Evolutionary conservation across 2,888 invertebrate species (phyloP).

Genomic region (Philereme vetulata): DNA sequence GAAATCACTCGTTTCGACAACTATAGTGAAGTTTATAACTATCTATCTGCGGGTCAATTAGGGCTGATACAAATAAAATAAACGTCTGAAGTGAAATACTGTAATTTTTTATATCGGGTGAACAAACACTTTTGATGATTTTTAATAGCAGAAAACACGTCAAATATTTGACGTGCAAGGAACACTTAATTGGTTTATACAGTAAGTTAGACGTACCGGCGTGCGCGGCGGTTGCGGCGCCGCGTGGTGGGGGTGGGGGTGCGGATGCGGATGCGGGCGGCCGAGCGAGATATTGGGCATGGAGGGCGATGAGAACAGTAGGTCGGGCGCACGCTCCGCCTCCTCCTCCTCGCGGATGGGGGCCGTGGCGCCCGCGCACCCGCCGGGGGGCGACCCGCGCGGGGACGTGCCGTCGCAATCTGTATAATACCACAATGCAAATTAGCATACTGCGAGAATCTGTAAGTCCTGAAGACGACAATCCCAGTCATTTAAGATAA

Average conservation of each 20-base stretch:
- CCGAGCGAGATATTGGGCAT: slow-evolving; percentile 98
- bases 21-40: too few relatives aligned
- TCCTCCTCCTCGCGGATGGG: slow-evolving; percentile 94
- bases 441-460: background rate
- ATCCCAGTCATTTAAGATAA: too few relatives aligned
- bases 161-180: too few relatives aligned
- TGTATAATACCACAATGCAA: slow-evolving; percentile 28
- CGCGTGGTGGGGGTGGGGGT: slow-evolving; percentile 66
- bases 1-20: too few relatives aligned
- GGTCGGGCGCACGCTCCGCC: slow-evolving; percentile 87
- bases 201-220: slow-evolving; percentile 52
- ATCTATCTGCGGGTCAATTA: too few relatives aligned
- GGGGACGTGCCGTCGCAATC: slow-evolving; percentile 78
- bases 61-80: too few relatives aligned
- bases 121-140: too few relatives aligned
- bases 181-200: too few relatives aligned
- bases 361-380: slow-evolving; percentile 84
- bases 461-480: too few relatives aligned
- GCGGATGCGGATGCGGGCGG: slow-evolving; percentile 90
- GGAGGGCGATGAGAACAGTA: slow-evolving; percentile 96
- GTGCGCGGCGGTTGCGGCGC: slow-evolving; percentile 62
- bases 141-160: too few relatives aligned
- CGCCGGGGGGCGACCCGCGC: slow-evolving; percentile 85
- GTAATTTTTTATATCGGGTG: too few relatives aligned
- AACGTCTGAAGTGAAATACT: too few relatives aligned